Base-by-base conservation (phyloP, 2,888 invertebrate species). In the Pyrrhia umbra region DNA sequence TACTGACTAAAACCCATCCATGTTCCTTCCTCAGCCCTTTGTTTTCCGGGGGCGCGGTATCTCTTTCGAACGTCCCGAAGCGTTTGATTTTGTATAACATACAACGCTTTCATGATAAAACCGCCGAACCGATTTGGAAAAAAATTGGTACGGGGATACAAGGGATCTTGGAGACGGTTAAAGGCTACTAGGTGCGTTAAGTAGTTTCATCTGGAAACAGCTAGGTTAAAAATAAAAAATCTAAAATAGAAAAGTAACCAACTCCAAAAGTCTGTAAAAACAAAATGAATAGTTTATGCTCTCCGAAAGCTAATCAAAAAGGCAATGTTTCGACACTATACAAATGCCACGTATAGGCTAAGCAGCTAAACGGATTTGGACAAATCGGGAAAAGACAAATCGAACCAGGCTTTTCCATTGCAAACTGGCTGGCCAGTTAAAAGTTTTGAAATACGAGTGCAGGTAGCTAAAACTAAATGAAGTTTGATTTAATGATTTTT, bases 341-440 rank as follows among this genome's bases (percentile, higher is more conserved):
- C 30, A 45, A 37, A 20, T 39, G 27, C 37, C 30, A 46, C 27
- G n/a, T 45, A 65, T 25, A 42, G 46, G 21, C 42, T 72, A 60
- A 70, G 61, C 67, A 72, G 50, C 25, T 66, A 70, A 72, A 66
- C 60, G 72, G 72, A 70, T 70, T 72, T 72, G 39, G 51, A 39
- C 55, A 55, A 71, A 60, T 72, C 55, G 68, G 68, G 50, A 66
- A n/a, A 70, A 66, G 63, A 68, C 46, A 62, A 75, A 72, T 72
- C 57, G 62, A 71, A 75, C 76, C 23, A 74, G 62, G 68, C 34
- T 68, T 75, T 75, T 68, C 76, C 60, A 61, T 70, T 72, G 18
- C 60, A 47, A 72, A 30, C 57, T 54, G 60, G 34, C 43, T 57
- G 20, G 45, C 46, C 62, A 57, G 59, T 63, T 63, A 55, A 75